Percentiles rank a stretch among this genome's conserved stretches.
These are phyloP conservation scores for Brachionus rubens DNA, from an alignment of 1,140 invertebrate genomes.

Conservation along the genomic window DNA sequence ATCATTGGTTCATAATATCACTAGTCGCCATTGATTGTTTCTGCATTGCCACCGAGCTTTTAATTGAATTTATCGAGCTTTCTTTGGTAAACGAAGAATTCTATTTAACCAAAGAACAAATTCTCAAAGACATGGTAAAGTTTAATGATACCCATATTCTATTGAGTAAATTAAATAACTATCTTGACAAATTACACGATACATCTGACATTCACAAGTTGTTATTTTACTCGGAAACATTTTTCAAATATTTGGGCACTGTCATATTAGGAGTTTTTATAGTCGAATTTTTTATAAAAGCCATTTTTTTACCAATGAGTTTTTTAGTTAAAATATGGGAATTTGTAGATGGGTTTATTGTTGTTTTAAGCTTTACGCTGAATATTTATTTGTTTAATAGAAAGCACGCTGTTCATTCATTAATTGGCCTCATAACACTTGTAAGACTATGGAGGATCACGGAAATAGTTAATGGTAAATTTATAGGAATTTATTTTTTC, in stretches of 20 bases:
- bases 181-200: background rate
- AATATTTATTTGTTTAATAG: constrained; percentile 32
- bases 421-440: background rate
- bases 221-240: background rate
- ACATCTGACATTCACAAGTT: background rate
- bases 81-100: constrained; percentile 6
- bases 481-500: background rate
- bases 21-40: constrained; percentile 18
- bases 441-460: constrained; percentile 14
- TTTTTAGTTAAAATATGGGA: constrained; percentile 29
- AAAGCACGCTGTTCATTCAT: constrained; percentile 9
- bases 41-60: background rate
- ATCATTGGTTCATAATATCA: constrained; percentile 7
- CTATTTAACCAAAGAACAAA: background rate
- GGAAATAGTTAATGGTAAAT: constrained; percentile 34
- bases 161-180: background rate
- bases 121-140: background rate
- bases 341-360: constrained; percentile 23
- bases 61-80: constrained; percentile 4
- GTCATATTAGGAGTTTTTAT: constrained; percentile 7
- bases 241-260: constrained; percentile 19
- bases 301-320: constrained; percentile 35
- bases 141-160: background rate
- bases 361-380: constrained; percentile 26
- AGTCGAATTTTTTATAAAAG: constrained; percentile 20